Percentiles rank a stretch among this genome's conserved stretches.
phyloP scores from a whole-genome alignment of 2,113 vertebrate genomes.

The Hystrix brachyura region DNA sequence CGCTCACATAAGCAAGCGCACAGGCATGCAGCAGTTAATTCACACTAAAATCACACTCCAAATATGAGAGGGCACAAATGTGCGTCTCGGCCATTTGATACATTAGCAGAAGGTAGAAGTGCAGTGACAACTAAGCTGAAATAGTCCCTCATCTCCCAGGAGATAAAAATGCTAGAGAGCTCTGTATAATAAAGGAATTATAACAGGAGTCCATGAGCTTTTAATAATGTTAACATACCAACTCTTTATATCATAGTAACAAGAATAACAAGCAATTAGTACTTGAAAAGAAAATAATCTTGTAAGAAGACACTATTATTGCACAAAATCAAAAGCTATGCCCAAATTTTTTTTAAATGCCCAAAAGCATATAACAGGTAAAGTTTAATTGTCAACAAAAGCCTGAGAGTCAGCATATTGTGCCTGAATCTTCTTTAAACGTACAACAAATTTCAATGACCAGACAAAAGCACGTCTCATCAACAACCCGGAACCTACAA shows the following conservation, averaged over 20 bases:
- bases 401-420: neutral
- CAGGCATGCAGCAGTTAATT: neutral
- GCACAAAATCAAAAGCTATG: conserved; percentile 49
- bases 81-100: neutral
- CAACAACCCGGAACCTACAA: neutral
- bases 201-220: neutral
- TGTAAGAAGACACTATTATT: neutral
- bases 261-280: neutral
- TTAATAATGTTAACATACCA: conserved; percentile 38
- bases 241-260: neutral
- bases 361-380: neutral
- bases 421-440: neutral
- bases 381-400: neutral
- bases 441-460: neutral
- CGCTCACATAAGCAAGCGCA: neutral
- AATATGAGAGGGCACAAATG: neutral
- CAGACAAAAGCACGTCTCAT: neutral
- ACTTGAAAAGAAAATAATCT: conserved; percentile 28
- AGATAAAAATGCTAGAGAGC: neutral
- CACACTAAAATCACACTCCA: neutral
- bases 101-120: neutral
- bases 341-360: neutral
- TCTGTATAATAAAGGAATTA: neutral
- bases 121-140: conserved; percentile 26
- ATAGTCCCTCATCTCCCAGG: neutral